Evolutionary conservation across 2,888 invertebrate species (phyloP).

Genomic region (Acleris emargana): DNA sequence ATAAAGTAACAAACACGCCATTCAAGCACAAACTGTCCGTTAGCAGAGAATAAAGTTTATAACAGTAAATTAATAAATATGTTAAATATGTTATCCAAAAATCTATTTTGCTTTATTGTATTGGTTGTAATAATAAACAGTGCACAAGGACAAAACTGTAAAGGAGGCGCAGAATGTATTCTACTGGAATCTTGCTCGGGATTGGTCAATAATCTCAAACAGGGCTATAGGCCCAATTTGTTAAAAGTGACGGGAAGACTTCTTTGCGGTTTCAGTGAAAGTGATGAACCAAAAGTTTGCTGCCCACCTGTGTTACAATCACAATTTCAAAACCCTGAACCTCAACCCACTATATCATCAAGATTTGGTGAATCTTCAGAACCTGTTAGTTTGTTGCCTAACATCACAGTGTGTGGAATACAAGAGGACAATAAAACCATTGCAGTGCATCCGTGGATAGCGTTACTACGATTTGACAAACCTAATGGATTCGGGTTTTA

Average conservation of each 20-base stretch:
- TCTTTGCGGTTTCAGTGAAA: neutral
- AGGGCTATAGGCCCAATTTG: neutral
- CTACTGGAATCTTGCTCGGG: neutral
- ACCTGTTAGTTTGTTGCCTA: neutral
- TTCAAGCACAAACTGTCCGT: too few relatives aligned
- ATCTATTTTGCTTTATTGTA: neutral
- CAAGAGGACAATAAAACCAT: neutral
- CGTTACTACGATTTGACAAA: conserved; percentile 3
- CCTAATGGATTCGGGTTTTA: conserved; percentile 3
- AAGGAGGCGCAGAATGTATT: conserved; percentile 4
- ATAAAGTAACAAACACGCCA: too few relatives aligned
- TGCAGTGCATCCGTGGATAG: conserved; percentile 1
- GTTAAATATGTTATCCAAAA: neutral
- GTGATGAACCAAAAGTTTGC: conserved; percentile 4
- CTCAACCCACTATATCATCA: neutral
- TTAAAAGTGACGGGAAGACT: neutral
- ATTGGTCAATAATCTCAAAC: neutral
- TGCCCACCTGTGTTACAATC: conserved; percentile 1
- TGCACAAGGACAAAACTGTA: neutral
- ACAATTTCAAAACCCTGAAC: neutral
- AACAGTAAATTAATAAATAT: too few relatives aligned
- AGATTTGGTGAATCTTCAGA: neutral
- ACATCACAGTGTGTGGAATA: neutral
- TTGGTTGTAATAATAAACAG: neutral
- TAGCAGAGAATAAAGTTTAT: too few relatives aligned